These are phyloP conservation scores for Trilocha varians DNA, from an alignment of 2,888 invertebrate genomes.

Conservation along the genomic window DNA sequence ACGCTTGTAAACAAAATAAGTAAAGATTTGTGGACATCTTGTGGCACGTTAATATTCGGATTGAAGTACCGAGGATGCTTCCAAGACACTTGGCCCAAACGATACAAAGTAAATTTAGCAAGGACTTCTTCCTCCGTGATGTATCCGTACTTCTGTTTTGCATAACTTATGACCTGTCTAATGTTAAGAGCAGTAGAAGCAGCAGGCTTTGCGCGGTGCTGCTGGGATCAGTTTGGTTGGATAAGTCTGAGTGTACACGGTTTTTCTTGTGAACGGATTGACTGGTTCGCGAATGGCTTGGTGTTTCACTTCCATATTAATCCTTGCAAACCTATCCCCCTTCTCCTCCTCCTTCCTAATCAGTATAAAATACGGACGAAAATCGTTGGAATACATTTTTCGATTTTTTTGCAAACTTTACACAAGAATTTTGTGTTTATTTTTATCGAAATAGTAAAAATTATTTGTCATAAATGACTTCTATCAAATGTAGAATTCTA, in stretches of 20 bases:
- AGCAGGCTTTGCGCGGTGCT: conserved; percentile 47
- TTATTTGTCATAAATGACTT: not conserved
- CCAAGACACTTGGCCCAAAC: conserved; percentile 36
- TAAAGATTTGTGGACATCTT: conserved; percentile 44
- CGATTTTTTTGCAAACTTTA: conserved; percentile 11
- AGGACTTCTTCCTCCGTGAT: conserved; percentile 20
- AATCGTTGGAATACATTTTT: conserved; percentile 49
- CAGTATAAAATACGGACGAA: conserved; percentile 51
- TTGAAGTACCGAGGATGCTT: conserved; percentile 28
- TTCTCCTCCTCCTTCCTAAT: conserved; percentile 61
- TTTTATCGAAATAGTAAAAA: conserved; percentile 4
- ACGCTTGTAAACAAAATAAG: conserved; percentile 38
- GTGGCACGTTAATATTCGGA: conserved; percentile 35
- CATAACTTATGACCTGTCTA: conserved; percentile 13
- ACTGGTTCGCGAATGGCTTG: conserved; percentile 24
- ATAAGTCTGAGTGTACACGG: conserved; percentile 51
- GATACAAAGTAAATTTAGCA: conserved; percentile 31
- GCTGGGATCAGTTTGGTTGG: conserved; percentile 51
- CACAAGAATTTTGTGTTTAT: not conserved
- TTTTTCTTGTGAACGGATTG: conserved; percentile 51
- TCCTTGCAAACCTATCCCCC: conserved; percentile 51
- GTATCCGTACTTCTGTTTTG: conserved; percentile 15
- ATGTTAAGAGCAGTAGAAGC: conserved; percentile 42
- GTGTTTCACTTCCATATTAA: conserved; percentile 59
- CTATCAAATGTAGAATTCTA: not conserved